Evolutionary conservation across 30 jellyfish, hydroid and myxozoan genomes (phyloP), one percentile per base, ranked within the genome.

Genomic region (Clytia hemisphaerica): DNA sequence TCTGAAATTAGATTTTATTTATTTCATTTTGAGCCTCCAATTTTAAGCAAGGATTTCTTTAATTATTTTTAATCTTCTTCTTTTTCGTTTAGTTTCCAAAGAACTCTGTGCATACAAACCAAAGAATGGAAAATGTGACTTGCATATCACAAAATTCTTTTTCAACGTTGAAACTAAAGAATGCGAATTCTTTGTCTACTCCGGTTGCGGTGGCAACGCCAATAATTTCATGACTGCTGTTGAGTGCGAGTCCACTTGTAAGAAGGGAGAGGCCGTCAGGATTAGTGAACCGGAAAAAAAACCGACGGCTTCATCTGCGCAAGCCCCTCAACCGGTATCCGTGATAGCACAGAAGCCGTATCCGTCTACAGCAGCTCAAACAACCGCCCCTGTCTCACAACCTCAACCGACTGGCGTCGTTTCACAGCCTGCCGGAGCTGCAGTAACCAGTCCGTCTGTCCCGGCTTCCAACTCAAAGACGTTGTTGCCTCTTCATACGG

Each of bases 201-300:
- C 87, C 68, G 98, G 98, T 1, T 89, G 98, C 44, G 98, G 95
- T 32, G 98, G 98, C 35, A 89, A 89, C 71, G 98, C 95, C 2
- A 89, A 89, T 46, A 89, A 89, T 57, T 89, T 89, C 68, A 89
- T 89, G 98, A 89, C 85, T 45, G 57, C 68, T 27, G 70, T 89
- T 27, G 98, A 89, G 57, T 89, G 98, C 46, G 93, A 89, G 69
- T 72, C 98, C 3, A 75, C 84, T 33, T 89, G 98, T 60, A 81
- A 75, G 55, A 79, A 86, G 69, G 96, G 93, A 65, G 32, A 64
- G 29, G 72, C 46, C 22, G 9, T 74, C 15, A 29, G 45, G 79
- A 38, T 72, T 25, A n/a, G 65, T 50, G 6, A 50, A 40, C n/a
- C n/a, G 10, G 53, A 40, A 40, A 9, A 40, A 10, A 40, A 40